Conservation (phyloP, 2,113 vertebrate species). For the Neopipo cinnamomea region DNA sequence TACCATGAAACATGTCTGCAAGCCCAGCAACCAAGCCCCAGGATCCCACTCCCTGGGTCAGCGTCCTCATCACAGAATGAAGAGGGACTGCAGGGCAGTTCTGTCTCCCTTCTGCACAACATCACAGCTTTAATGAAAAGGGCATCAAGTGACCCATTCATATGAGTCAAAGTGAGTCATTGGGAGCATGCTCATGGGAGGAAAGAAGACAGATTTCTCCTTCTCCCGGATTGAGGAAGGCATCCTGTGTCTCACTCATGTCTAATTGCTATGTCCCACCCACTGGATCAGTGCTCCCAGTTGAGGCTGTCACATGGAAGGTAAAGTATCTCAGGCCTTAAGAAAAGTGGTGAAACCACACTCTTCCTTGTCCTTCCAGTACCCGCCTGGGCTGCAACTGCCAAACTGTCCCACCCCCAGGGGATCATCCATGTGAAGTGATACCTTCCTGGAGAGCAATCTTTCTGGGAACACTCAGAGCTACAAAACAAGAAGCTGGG, state of each 20-base stretch:
- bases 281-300: background rate
- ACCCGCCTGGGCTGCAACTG: background rate
- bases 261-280: fast-evolving
- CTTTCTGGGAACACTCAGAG: background rate
- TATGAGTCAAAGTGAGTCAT: background rate
- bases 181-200: background rate
- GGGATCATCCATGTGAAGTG: background rate
- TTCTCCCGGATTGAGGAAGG: background rate
- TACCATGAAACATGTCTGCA: fast-evolving
- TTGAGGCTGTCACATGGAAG: background rate
- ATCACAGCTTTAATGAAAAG: background rate
- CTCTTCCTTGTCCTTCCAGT: background rate
- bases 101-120: background rate
- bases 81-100: fast-evolving
- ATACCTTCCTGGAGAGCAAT: fast-evolving
- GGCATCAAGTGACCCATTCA: background rate
- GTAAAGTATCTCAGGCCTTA: background rate
- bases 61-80: fast-evolving
- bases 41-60: background rate
- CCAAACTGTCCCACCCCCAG: fast-evolving
- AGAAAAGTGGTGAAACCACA: background rate
- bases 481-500: background rate
- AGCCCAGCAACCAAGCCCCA: fast-evolving
- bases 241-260: background rate
- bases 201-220: background rate